Evolutionary conservation across 2,113 vertebrate genomes (phyloP).

Genomic region (Dermatemys mawii): DNA sequence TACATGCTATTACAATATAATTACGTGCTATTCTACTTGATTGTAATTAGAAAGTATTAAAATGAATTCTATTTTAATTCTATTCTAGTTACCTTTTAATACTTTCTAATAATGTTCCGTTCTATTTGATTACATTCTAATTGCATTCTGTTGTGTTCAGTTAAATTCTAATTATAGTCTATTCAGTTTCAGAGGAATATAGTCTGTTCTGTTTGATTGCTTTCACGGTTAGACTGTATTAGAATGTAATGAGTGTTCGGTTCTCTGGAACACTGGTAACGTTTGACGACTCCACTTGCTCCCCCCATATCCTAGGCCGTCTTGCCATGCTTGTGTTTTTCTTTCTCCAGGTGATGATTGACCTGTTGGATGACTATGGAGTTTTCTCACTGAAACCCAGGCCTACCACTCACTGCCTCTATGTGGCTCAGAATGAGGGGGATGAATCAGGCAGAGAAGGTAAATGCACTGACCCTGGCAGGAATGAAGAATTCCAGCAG

Average conservation of each 20-base stretch:
- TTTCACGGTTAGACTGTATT: no score
- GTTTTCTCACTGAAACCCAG: slow-evolving; percentile 81
- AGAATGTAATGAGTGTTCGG: background rate
- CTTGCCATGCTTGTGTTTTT: background rate
- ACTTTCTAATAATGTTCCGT: background rate
- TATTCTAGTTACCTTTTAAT: background rate
- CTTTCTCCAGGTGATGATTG: slow-evolving; percentile 81
- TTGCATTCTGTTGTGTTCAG: background rate
- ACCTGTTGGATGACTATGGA: slow-evolving; percentile 79
- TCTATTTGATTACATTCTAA: background rate
- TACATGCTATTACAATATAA: background rate
- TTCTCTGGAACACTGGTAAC: background rate
- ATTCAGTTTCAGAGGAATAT: background rate
- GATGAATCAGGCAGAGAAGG: slow-evolving; percentile 33
- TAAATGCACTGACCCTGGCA: background rate
- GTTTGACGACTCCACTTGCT: accelerated
- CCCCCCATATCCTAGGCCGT: background rate
- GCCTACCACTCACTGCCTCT: slow-evolving; percentile 65
- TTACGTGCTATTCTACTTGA: background rate
- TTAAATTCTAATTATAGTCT: background rate
- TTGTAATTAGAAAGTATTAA: background rate
- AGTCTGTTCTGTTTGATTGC: background rate
- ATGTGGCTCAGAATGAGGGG: background rate
- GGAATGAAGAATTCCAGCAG: background rate
- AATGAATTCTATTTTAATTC: background rate